Evolutionary conservation across 1,140 invertebrate genomes (phyloP), one percentile per base, ranked within the genome.

Genomic region (Drosophila ficusphila): DNA sequence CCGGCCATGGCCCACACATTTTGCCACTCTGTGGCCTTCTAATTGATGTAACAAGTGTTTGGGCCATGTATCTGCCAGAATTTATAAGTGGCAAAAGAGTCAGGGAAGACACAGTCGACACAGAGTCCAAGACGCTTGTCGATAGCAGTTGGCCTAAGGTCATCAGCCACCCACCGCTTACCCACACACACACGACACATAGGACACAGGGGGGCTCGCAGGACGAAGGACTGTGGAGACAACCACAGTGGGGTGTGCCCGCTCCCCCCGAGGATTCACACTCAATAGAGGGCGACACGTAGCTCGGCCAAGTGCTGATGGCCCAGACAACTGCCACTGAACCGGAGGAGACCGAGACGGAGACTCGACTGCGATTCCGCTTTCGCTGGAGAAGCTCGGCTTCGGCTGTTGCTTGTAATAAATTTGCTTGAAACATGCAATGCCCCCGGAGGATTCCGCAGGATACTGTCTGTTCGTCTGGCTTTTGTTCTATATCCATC

Each of bases 41-140:
- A 90, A 90, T 90, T 90, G 86, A 90, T 90, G 86, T 90, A 90
- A 90, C 86, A 90, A 90, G 88, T 90, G 88, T 88, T 90, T 82
- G 86, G 74, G 71, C 89, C 83, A 90, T 90, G 86, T 88, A 77
- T 74, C 77, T 75, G 76, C 73, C 76, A 85, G 85, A 90, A 86
- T 89, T 89, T 89, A 77, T 77, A 79, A 79, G 73, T 79, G 85
- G 82, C 77, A 82, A 82, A 88, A 76, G 76, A 82, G 75, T 77
- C 71, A 74, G 81, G 64, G 67, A 53, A 72, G 64, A 52, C 52
- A 60, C 42, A 69, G 79, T 75, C 69, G 64, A 62, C 71, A 21
- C 39, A 41, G 14, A 76, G 82, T 88, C 82, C 62, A 82, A 88
- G 77, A 86, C 79, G 69, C 60, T 85, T 88, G 82, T 88, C 77